A percentile compares a stretch with the other conserved stretches of the same genome.
Evolutionary conservation across 2,797 vertebrate genomes (phyloP).

Genomic region (Kryptopterus vitreolus): DNA sequence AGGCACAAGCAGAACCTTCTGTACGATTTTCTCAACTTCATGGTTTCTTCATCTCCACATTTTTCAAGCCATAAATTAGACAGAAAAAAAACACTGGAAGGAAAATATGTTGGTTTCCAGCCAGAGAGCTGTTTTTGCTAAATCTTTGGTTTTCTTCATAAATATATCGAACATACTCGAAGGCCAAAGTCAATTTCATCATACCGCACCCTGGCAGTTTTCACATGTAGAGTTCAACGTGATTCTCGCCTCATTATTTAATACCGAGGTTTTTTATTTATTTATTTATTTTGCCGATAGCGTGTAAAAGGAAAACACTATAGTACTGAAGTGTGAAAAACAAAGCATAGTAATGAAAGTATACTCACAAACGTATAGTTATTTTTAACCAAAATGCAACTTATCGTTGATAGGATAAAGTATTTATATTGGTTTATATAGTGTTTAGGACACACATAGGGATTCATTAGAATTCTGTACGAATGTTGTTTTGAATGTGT

Average conservation of each 20-base stretch:
- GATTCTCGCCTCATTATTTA: too few species aligned
- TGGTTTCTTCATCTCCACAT: not conserved
- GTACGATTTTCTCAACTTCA: not conserved
- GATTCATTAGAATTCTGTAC: too few species aligned
- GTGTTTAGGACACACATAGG: too few species aligned
- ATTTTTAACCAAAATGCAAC: not conserved
- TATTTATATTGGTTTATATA: too few species aligned
- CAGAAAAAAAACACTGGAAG: not conserved
- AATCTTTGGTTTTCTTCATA: not conserved
- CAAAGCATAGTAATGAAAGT: not conserved
- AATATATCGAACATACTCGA: not conserved
- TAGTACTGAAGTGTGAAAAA: too few species aligned
- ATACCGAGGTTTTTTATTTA: too few species aligned
- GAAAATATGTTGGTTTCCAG: not conserved
- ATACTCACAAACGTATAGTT: not conserved
- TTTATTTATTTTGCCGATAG: too few species aligned
- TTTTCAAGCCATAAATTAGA: slow-evolving; percentile 12
- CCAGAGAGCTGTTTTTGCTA: not conserved
- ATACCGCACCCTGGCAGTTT: not conserved
- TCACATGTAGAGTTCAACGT: too few species aligned
- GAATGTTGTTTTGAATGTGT: not conserved
- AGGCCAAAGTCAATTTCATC: not conserved
- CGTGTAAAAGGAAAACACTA: not conserved
- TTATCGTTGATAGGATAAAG: not conserved
- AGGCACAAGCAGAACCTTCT: not conserved